Base-by-base conservation (phyloP, 2,797 vertebrate species). In the Lacerta viridis region DNA sequence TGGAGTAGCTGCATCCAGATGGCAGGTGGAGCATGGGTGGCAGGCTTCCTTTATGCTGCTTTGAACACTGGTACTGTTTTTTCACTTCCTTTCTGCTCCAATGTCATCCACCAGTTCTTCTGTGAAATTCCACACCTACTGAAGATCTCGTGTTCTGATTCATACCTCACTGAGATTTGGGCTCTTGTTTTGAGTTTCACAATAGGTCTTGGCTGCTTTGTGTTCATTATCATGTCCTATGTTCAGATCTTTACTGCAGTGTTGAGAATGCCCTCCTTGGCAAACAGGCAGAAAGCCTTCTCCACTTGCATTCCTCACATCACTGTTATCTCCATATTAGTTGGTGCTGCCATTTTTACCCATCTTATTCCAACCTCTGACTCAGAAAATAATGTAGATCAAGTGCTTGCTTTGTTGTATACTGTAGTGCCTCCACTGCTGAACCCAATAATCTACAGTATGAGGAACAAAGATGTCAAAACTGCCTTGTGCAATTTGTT, bases 1-100 rank as follows among this genome's bases (percentile, higher is more conserved):
- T 17, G 69, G 20, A 29, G 46, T 6, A 80, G 41, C 13, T 86
- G 76, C 41, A 11, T 66, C 7, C 75, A 77, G 25, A 83, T 88
- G 79, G 80, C 86, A 43, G 59, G 10, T 25, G 33, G 29, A 1
- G 69, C 83, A 33, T 91, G 90, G 86, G 36, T 81, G 1, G 83
- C 50, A 39, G 50, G 90, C 11, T 86, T 88, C 25, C 55, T 59
- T 33, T 71, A 86, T 4, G 85, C 83, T 7, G 41, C 61, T 0
- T 4, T 92, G 5, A 80, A 91, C 39, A 91, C 71, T 0, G 33
- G 87, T 17, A 90, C 66, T n/a, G 72, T 78, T 59, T 90, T 90
- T 66, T 8, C 61, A 82, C n/a, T 80, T 29, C 77, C 77, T 7
- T 79, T 79, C 46, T 79, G 77, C 41, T 55, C 77, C 17, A 55